Base-by-base conservation (phyloP, 1,140 invertebrate species). In the Cyclargus thomasi region DNA sequence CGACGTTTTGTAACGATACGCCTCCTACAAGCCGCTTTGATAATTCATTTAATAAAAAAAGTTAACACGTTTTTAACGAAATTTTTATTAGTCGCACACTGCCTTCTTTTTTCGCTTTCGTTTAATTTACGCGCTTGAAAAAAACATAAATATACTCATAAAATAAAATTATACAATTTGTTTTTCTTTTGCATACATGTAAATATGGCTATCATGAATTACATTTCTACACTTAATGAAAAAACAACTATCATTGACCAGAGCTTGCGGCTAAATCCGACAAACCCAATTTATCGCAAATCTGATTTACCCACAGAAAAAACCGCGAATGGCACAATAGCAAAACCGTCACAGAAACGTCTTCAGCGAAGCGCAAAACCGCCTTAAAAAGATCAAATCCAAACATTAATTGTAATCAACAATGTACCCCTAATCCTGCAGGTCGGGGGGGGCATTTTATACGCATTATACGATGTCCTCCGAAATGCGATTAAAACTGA, bases 401-500 rank as follows among this genome's bases (percentile, higher is more conserved):
- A 88, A 85, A 85, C 84, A 86, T 79, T 81, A 79, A 82, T 88
- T 85, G 79, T 84, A 64, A 70, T 36, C 79, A 78, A 83, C 83
- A 86, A 88, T 79, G 78, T 67, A 59, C 78, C 81, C 83, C 85
- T 85, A 85, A 89, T 84, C 82, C 82, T 79, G 76, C 77, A 73
- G 72, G 68, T 68, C 74, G 72, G 81, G 82, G 77, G 77, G 81
- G n/a, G 70, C 79, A 78, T 83, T 86, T 89, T 88, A 86, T 88
- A 84, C 78, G 82, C 85, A 81, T 86, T 87, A 90, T 90, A 75
- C 81, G 76, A 81, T 85, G 83, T 83, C 85, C 83, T 87, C 83
- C 84, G 85, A 88, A 88, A 90, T 90, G 78, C 85, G 87, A 90
- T 90, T 88, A 90, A 90, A 88, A 88, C 87, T 87, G 88, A 86